A percentile compares a stretch with the other conserved stretches of the same genome.
Conservation (phyloP, 2,888 invertebrate genomes). For the Parochlus steinenii region DNA sequence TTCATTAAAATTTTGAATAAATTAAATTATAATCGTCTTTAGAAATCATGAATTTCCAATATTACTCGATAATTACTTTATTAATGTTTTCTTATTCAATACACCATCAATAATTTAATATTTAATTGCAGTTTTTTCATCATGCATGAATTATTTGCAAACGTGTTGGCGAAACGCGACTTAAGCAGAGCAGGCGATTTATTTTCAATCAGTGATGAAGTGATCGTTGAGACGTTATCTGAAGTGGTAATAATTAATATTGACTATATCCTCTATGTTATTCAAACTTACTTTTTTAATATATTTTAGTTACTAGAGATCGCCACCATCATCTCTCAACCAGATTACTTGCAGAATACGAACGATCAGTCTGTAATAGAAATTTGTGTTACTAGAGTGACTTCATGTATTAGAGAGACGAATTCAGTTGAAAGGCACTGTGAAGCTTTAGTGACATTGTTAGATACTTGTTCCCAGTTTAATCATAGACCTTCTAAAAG, state of each 20-base stretch:
- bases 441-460: conserved; percentile 60
- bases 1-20: too few relatives aligned
- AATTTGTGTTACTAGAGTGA: conserved; percentile 81
- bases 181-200: conserved; percentile 81
- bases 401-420: conserved; percentile 81
- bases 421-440: conserved; percentile 71
- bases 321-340: conserved; percentile 63
- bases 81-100: too few relatives aligned
- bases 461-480: conserved; percentile 79
- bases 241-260: conserved; percentile 49
- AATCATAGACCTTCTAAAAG: conserved; percentile 59
- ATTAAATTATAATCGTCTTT: too few relatives aligned
- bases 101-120: too few relatives aligned
- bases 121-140: too few relatives aligned
- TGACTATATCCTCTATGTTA: conserved; percentile 4
- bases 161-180: conserved; percentile 78
- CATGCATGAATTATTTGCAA: conserved; percentile 86
- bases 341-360: conserved; percentile 70
- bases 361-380: conserved; percentile 91
- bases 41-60: too few relatives aligned
- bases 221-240: conserved; percentile 69
- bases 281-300: conserved; percentile 8
- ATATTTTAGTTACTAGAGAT: conserved; percentile 48
- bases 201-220: conserved; percentile 72
- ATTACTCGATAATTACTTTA: too few relatives aligned